Base-by-base conservation (phyloP, 1,140 invertebrate genomes). In the Battus philenor region DNA sequence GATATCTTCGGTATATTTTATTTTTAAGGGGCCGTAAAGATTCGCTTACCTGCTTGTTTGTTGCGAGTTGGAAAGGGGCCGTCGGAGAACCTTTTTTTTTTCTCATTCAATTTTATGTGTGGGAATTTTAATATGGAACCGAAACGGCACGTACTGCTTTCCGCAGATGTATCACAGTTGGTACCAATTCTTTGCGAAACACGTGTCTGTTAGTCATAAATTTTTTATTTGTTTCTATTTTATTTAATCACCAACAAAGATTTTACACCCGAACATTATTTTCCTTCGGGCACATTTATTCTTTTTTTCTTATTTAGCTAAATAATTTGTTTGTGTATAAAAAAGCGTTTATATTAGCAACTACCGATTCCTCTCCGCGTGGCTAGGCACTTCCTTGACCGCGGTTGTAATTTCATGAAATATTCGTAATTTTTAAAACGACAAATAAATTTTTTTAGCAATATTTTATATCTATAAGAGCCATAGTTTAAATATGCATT, bases 21-120 rank as follows among this genome's bases (percentile, higher is more conserved):
- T 68, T 68, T 68, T 57, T 52, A 52, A 61, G 59, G 63, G 59
- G 58, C 69, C 68, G 68, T 77, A 78, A 79, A 79, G 69, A 82
- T 79, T 76, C 75, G 64, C 67, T 75, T 85, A 84, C 80, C 80
- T 84, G 80, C 72, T 73, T 76, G 71, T 76, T 82, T 82, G 80
- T 82, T 75, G 76, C 75, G 59, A 65, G 67, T 64, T 60, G 62
- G 59, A 62, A 78, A 79, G 66, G 72, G 80, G 70, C 76, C 60
- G 59, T 63, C 54, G 57, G 52, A 53, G 50, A 58, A 65, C 70
- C 68, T 68, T 72, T 83, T 81, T n/a, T n/a, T 75, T 83, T 80
- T 78, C 59, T 44, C 59, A 69, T 72, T 74, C 54, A 71, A 76
- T 80, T 79, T 74, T 71, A 83, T 74, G 65, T 79, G 74, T 80